Evolutionary conservation across 1,140 invertebrate species (phyloP).

Genomic region (Trachymyrmex cornetzi): DNA sequence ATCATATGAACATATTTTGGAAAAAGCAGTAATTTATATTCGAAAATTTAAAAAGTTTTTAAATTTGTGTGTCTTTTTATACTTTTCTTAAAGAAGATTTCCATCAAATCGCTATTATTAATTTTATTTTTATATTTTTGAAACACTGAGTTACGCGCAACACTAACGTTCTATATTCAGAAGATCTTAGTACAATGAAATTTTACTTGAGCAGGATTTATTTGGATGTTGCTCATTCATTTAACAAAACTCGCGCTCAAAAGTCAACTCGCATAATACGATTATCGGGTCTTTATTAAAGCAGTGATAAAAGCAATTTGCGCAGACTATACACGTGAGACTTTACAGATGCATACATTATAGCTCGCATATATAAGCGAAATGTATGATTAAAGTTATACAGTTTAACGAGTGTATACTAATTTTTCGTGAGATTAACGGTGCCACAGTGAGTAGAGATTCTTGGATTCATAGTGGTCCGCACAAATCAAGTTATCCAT

Average conservation of each 20-base stretch:
- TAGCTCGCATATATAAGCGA: conserved; percentile 14
- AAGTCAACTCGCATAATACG: conserved; percentile 8
- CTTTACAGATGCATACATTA: conserved; percentile 30
- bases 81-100: too few species aligned
- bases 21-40: neutral
- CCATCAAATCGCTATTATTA: too few species aligned
- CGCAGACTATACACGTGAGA: neutral
- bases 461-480: conserved; percentile 42
- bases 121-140: neutral
- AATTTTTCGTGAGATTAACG: conserved; percentile 55
- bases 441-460: conserved; percentile 10
- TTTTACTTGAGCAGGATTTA: conserved; percentile 22
- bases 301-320: conserved; percentile 40
- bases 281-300: conserved; percentile 51
- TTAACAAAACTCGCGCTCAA: neutral
- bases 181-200: neutral
- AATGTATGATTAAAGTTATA: conserved; percentile 57
- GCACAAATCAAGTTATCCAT: conserved; percentile 66
- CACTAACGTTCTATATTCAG: neutral
- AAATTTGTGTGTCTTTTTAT: neutral
- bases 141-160: neutral
- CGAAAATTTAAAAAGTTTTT: neutral
- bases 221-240: conserved; percentile 16
- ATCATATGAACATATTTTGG: neutral
- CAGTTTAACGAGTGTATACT: conserved; percentile 50